Conservation (phyloP, 2,113 vertebrate genomes). For the Tursiops truncatus region DNA sequence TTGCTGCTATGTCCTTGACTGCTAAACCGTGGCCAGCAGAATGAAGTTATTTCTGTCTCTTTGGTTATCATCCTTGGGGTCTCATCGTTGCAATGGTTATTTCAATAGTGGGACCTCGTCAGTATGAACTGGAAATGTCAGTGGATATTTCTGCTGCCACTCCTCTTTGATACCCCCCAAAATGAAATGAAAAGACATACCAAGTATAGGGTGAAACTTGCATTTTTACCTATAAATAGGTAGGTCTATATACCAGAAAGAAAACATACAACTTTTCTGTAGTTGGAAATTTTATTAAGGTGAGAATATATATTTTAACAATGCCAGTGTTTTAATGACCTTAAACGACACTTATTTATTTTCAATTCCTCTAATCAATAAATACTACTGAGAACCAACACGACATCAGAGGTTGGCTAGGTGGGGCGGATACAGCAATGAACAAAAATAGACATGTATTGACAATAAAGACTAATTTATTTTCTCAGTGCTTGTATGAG, state of each 20-base stretch:
- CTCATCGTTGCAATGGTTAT: not conserved
- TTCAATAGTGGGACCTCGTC: not conserved
- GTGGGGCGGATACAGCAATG: fast-evolving
- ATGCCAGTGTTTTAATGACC: not conserved
- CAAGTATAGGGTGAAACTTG: not conserved
- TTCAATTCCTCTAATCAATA: not conserved
- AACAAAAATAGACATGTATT: not conserved
- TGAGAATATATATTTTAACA: not conserved
- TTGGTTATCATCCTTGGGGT: not conserved
- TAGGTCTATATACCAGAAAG: not conserved
- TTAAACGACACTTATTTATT: not conserved
- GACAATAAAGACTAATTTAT: not conserved
- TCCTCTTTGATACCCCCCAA: not conserved
- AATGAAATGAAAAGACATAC: not conserved
- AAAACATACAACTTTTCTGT: not conserved
- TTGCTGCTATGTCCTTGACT: not conserved
- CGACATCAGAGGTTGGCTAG: not conserved
- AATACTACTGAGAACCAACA: not conserved
- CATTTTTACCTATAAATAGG: not conserved
- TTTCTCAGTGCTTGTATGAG: not conserved
- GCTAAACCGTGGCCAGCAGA: not conserved
- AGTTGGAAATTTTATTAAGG: not conserved
- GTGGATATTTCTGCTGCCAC: not conserved
- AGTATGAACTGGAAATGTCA: not conserved
- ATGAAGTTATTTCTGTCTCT: not conserved